phyloP scores from a whole-genome alignment of 1,140 invertebrate genomes.

The Xylocopa sonorina region DNA sequence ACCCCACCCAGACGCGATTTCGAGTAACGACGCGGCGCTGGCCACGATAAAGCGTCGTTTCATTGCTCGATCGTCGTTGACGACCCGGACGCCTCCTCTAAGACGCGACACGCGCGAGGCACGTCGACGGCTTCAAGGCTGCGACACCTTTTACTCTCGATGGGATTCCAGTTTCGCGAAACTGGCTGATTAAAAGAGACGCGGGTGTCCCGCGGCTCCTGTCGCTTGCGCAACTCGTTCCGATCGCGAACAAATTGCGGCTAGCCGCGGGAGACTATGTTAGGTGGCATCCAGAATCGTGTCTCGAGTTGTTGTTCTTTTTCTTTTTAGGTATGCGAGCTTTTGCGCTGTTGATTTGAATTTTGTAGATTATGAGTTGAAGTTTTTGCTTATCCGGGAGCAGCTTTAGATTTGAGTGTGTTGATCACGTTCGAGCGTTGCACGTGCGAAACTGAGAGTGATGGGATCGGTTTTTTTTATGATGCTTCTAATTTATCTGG shows the following conservation, averaged over 20 bases:
- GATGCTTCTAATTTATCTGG: too few relatives aligned
- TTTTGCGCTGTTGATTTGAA: too few relatives aligned
- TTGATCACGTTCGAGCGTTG: too few relatives aligned
- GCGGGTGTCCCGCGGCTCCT: neutral
- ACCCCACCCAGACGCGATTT: constrained; percentile 37
- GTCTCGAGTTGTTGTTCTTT: too few relatives aligned
- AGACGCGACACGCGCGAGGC: too few relatives aligned
- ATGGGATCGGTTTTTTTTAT: too few relatives aligned
- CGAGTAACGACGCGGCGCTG: constrained; percentile 12
- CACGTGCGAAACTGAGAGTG: too few relatives aligned
- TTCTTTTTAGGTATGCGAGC: too few relatives aligned
- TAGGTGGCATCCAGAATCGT: neutral
- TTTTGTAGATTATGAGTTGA: too few relatives aligned
- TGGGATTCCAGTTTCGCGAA: constrained; percentile 39
- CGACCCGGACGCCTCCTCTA: neutral
- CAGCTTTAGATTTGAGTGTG: too few relatives aligned
- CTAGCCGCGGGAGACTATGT: neutral
- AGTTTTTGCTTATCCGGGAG: too few relatives aligned
- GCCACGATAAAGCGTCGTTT: constrained; percentile 49
- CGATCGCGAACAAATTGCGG: constrained; percentile 5
- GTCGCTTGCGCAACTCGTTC: constrained; percentile 47
- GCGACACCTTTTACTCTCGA: constrained; percentile 50
- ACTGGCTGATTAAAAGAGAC: constrained; percentile 34
- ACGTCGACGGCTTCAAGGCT: constrained; percentile 2
- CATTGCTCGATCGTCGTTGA: constrained; percentile 34